Base-by-base conservation (phyloP, 2,888 invertebrate genomes). In the Caenorhabditis plicata region DNA sequence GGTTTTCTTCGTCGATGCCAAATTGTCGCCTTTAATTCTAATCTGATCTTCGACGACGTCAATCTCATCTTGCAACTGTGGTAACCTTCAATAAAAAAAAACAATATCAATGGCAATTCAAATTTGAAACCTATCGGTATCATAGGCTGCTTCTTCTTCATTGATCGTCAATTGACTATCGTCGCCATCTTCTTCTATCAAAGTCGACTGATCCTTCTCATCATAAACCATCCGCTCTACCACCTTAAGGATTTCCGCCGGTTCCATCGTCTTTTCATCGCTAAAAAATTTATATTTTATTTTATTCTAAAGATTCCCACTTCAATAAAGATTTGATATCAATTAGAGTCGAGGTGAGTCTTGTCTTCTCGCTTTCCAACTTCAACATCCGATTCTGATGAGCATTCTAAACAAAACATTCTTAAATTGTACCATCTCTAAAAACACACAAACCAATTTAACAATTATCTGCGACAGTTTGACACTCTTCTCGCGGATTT, bases 31-130 rank as follows among this genome's bases (percentile, higher is more conserved):
- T 15, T 53, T 51, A 51, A 48, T 23, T 5, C 51, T 57, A 15
- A 52, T 63, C 39, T 64, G 44, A 19, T 50, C 55, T 15, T 64
- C 56, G 17, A 58, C 29, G 8, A 32, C 58, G n/a, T 60, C 60
- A 27, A 60, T 46, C 31, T 62, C 53, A 0, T 45, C 44, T 27
- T 52, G 58, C 9, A 56, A 31, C 22, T 55, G 53, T 4, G 57
- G 52, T 27, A 49, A 41, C 8, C 48, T 19, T 20, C 55, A 33
- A 40, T 60, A 53, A 17, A 46, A 53, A 15, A 60, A 43, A 2
- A 45, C 50, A 7, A 54, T 54, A 45, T 60, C 50, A 15, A 48
- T 8, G 4, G 15, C 29, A 26, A 26, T 36, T 23, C 26, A 32
- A 5, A 27, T 8, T n/a, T 46, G 27, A 13, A 44, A 44, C 3